Conservation (phyloP, 2,888 invertebrate species). For the Lasius platythorax region DNA sequence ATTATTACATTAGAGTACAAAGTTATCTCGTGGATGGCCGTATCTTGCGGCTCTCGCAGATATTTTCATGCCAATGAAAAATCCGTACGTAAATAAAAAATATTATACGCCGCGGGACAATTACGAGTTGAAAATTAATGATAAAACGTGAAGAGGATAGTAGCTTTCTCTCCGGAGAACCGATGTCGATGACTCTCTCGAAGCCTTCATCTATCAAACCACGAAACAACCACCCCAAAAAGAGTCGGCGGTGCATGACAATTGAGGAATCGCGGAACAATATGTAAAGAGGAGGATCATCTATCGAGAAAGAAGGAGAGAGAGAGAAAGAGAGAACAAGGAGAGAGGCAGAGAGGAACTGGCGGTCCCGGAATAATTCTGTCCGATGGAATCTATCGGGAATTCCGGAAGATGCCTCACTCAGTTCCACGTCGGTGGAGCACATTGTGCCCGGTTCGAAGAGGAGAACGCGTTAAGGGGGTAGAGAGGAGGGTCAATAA, state of each 20-base stretch:
- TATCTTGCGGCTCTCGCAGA: not conserved
- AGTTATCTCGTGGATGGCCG: not conserved
- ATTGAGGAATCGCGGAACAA: slow-evolving; percentile 33
- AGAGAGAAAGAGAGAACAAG: not conserved
- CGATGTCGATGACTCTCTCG: not conserved
- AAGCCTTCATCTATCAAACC: slow-evolving; percentile 11
- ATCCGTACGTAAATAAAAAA: not conserved
- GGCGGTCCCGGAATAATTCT: slow-evolving; percentile 28
- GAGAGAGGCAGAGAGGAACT: not conserved
- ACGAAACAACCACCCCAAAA: slow-evolving; percentile 14
- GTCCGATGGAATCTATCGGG: slow-evolving; percentile 40
- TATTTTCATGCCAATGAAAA: not conserved
- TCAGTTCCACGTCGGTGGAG: slow-evolving; percentile 17
- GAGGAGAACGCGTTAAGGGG: slow-evolving; percentile 23
- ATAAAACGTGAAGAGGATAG: not conserved
- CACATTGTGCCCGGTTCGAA: slow-evolving; percentile 29
- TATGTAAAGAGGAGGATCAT: not conserved
- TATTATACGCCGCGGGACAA: not conserved
- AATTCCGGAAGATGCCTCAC: slow-evolving; percentile 47
- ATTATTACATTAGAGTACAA: not conserved
- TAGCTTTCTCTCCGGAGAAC: not conserved
- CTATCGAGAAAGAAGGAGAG: not conserved
- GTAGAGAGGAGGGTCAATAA: slow-evolving; percentile 70
- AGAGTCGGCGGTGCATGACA: slow-evolving; percentile 30
- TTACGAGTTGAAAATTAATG: not conserved